Evolutionary conservation across 2,888 invertebrate species (phyloP).

Genomic region (Tetragnatha montana): DNA sequence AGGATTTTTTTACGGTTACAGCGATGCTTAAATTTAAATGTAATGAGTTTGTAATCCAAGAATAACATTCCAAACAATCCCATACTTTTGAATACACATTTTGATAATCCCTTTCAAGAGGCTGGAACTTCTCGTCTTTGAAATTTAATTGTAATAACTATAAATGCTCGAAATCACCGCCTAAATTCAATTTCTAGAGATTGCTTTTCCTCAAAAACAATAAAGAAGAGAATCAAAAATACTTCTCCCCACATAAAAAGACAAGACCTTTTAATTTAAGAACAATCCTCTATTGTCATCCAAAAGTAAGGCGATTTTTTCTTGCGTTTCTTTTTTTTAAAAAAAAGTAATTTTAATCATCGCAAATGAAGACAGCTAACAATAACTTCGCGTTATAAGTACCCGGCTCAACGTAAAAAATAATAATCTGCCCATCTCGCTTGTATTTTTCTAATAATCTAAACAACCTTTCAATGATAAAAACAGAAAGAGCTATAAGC

Average conservation of each 20-base stretch:
- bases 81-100: not conserved
- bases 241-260: not conserved
- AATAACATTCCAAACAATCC: not conserved
- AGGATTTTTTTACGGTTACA: no score
- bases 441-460: constrained; percentile 37
- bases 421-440: constrained; percentile 23
- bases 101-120: not conserved
- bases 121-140: not conserved
- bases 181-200: constrained; percentile 5
- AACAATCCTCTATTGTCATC: constrained; percentile 35
- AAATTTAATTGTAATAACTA: not conserved
- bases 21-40: not conserved
- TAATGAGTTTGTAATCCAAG: not conserved
- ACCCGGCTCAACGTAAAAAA: constrained; percentile 1
- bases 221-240: not conserved
- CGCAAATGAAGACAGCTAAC: constrained; percentile 29
- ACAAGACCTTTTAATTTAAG: constrained; percentile 3
- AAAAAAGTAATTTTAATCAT: constrained; percentile 23
- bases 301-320: not conserved
- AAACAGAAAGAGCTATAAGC: constrained; percentile 18
- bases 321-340: constrained; percentile 12
- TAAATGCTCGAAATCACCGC: not conserved
- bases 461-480: constrained; percentile 36
- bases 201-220: not conserved
- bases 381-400: constrained; percentile 27